A percentile compares a stretch with the other conserved stretches of the same genome.
phyloP scores from a whole-genome alignment of 2,888 invertebrate genomes.

The Phymatocera aterrima region DNA sequence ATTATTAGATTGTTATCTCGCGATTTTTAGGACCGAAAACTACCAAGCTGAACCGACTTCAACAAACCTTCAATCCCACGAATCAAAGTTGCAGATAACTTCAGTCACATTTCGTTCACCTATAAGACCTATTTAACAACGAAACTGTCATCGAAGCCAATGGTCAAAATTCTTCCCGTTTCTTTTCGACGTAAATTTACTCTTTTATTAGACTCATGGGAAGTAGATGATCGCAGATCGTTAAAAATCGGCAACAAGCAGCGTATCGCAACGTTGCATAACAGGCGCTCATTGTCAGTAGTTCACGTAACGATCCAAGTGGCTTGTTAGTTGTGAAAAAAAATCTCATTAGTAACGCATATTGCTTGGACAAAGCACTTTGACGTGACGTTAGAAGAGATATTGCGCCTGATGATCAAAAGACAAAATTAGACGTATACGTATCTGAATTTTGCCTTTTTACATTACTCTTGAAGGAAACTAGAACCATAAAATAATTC shows the following conservation, averaged over 20 bases:
- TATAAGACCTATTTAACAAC: too few species aligned
- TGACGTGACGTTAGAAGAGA: not conserved
- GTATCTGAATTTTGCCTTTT: not conserved
- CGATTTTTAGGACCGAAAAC: conserved; percentile 46
- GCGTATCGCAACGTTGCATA: conserved; percentile 24
- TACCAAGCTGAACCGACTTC: not conserved
- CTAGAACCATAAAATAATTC: too few species aligned
- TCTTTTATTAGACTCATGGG: not conserved
- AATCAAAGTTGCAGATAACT: not conserved
- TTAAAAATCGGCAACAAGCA: conserved; percentile 6
- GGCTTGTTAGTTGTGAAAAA: conserved; percentile 23
- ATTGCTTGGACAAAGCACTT: not conserved
- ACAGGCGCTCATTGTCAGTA: not conserved
- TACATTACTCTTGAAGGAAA: too few species aligned
- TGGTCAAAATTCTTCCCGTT: too few species aligned
- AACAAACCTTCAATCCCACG: not conserved
- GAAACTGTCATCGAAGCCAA: too few species aligned
- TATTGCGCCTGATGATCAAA: not conserved
- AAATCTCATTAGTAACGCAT: not conserved
- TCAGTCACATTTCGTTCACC: not conserved
- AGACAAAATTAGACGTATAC: not conserved
- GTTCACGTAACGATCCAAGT: conserved; percentile 7
- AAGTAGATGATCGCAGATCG: conserved; percentile 15
- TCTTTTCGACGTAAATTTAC: not conserved
- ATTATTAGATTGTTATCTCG: not conserved